Conservation (phyloP, 2,113 vertebrate genomes). For the Origma solitaria region DNA sequence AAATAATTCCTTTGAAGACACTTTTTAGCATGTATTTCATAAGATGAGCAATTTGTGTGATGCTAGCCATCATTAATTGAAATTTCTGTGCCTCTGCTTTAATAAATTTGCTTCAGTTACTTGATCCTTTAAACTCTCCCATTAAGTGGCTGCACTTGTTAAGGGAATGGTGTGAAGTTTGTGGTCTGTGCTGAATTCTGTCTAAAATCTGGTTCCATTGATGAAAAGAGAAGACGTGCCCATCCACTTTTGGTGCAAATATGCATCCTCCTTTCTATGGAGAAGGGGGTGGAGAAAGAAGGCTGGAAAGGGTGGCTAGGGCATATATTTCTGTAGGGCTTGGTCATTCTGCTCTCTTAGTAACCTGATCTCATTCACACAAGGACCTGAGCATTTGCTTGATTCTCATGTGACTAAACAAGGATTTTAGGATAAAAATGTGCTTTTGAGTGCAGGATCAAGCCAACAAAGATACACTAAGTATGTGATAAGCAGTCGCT, state of each 20-base stretch:
- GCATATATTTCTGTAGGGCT: not conserved
- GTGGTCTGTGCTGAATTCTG: not conserved
- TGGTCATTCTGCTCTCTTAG: not conserved
- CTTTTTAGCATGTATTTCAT: slow-evolving; percentile 57
- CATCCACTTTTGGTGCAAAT: accelerated
- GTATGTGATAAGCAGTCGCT: not conserved
- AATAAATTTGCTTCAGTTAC: slow-evolving; percentile 57
- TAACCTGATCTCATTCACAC: not conserved
- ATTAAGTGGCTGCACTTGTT: slow-evolving; percentile 36
- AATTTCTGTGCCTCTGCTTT: slow-evolving; percentile 58
- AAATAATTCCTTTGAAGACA: slow-evolving; percentile 56
- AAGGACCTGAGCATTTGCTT: not conserved
- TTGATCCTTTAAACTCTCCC: slow-evolving; percentile 29
- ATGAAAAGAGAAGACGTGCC: not conserved
- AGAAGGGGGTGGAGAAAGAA: not conserved
- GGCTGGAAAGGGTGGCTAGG: not conserved
- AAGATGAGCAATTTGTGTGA: slow-evolving; percentile 64
- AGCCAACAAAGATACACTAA: not conserved
- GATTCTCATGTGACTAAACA: not conserved
- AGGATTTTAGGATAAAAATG: not conserved
- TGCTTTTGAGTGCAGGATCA: not conserved
- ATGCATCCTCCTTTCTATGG: not conserved
- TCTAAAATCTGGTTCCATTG: not conserved
- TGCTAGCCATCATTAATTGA: slow-evolving; percentile 66
- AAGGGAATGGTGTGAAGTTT: not conserved